Percentiles rank a stretch among this genome's conserved stretches.
phyloP scores from a whole-genome alignment of 2,888 invertebrate genomes.

The Agrochola litura region DNA sequence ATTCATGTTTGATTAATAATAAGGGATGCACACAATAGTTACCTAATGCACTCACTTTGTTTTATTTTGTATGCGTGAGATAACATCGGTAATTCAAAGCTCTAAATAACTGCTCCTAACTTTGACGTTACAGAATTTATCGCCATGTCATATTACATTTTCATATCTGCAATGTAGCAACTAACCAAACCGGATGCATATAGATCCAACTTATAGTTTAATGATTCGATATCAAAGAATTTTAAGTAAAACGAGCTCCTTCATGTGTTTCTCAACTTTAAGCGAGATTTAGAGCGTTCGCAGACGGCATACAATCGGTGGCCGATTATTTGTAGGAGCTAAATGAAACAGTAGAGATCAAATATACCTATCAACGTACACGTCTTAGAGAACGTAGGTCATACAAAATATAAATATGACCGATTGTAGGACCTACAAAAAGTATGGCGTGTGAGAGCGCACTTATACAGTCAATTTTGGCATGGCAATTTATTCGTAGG shows the following conservation, averaged over 20 bases:
- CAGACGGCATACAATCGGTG: neutral
- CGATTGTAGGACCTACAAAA: neutral
- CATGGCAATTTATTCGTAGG: neutral
- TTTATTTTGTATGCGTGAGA: conserved; percentile 31
- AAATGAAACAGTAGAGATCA: neutral
- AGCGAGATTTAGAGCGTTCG: neutral
- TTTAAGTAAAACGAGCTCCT: neutral
- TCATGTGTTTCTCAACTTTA: neutral
- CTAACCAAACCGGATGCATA: neutral
- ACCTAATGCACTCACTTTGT: conserved; percentile 57
- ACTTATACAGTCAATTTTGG: neutral
- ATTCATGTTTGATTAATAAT: conserved; percentile 63
- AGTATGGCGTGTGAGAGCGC: neutral
- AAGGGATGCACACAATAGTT: conserved; percentile 65
- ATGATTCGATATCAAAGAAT: neutral
- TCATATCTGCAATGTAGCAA: conserved; percentile 2
- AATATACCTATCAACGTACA: neutral
- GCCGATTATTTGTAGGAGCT: neutral
- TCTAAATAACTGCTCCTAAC: neutral
- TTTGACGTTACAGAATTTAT: neutral
- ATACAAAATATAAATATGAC: neutral
- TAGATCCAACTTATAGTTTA: neutral
- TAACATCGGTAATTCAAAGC: conserved; percentile 41
- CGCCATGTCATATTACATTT: neutral
- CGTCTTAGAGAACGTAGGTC: neutral